phyloP scores from a whole-genome alignment of 2,797 vertebrate genomes.

The Typhlichthys eigenmanni region DNA sequence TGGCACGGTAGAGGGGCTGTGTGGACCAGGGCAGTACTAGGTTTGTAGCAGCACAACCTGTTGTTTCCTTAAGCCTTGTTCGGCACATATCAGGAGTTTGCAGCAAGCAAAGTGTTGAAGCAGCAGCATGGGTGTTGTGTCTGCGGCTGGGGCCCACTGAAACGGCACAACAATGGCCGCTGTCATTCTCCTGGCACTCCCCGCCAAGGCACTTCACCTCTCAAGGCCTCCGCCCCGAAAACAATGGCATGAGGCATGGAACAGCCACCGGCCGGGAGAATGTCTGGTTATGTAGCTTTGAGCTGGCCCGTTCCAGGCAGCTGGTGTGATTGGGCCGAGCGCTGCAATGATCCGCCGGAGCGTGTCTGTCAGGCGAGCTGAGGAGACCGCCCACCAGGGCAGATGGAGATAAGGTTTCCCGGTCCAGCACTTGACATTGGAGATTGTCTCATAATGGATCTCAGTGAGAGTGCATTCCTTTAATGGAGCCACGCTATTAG shows the following conservation, averaged over 20 bases:
- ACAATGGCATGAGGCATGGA: conserved; percentile 56
- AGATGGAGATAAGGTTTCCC: conserved; percentile 3
- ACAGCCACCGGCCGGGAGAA: conserved; percentile 36
- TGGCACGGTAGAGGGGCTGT: neutral
- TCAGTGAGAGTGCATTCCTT: neutral
- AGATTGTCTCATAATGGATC: neutral
- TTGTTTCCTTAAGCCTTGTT: conserved; percentile 12
- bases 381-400: neutral
- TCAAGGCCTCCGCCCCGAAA: conserved; percentile 47
- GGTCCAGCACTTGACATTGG: neutral
- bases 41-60: neutral
- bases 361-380: conserved; percentile 16
- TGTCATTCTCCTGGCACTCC: conserved; percentile 44
- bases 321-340: conserved; percentile 32
- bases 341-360: conserved; percentile 38
- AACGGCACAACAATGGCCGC: conserved; percentile 52
- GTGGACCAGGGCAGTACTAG: conserved; percentile 10
- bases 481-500: neutral
- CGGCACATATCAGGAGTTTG: conserved; percentile 13
- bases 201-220: conserved; percentile 37
- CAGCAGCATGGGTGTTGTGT: conserved; percentile 38
- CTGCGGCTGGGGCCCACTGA: conserved; percentile 49
- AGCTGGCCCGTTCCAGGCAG: conserved; percentile 41
- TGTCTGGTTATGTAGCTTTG: conserved; percentile 46
- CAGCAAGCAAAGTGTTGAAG: conserved; percentile 26